phyloP scores from a whole-genome alignment of 2,113 vertebrate genomes.

The Elephas maximus region DNA sequence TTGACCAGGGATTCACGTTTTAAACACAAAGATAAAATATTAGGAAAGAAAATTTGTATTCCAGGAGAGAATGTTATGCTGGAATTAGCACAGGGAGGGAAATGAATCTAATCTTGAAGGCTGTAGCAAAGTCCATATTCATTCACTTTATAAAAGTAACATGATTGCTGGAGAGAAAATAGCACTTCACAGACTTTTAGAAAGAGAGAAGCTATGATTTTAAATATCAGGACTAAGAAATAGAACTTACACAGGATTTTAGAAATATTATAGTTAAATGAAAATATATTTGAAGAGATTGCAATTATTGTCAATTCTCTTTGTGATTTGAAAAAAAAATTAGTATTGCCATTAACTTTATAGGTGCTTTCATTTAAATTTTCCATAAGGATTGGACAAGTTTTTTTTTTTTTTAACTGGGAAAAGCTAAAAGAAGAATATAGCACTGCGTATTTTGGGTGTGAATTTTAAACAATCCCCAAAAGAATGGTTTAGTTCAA shows the following conservation, averaged over 20 bases:
- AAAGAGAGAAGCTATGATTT: constrained; percentile 16
- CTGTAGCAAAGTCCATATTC: neutral
- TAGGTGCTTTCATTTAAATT: constrained; percentile 11
- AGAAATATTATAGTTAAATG: constrained; percentile 48
- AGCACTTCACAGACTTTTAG: constrained; percentile 15
- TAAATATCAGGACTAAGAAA: constrained; percentile 34
- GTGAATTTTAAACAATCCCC: neutral
- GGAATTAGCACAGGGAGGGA: neutral
- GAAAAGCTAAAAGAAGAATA: neutral
- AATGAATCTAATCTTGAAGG: neutral
- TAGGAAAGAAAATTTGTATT: constrained; percentile 58
- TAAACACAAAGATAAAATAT: constrained; percentile 29
- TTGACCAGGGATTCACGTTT: neutral
- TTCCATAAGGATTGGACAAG: neutral
- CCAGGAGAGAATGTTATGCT: neutral
- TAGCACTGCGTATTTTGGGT: neutral
- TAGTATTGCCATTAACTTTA: neutral
- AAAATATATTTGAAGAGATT: constrained; percentile 57
- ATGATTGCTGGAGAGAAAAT: constrained; percentile 31
- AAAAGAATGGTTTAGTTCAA: neutral
- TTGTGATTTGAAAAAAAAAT: constrained; percentile 47
- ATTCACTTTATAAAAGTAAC: constrained; percentile 21
- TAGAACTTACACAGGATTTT: constrained; percentile 10
- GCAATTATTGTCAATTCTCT: neutral
- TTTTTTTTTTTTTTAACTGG: neutral